These are phyloP conservation scores for Drosophila tropicalis DNA, from an alignment of 1,140 invertebrate species.

Conservation along the genomic window DNA sequence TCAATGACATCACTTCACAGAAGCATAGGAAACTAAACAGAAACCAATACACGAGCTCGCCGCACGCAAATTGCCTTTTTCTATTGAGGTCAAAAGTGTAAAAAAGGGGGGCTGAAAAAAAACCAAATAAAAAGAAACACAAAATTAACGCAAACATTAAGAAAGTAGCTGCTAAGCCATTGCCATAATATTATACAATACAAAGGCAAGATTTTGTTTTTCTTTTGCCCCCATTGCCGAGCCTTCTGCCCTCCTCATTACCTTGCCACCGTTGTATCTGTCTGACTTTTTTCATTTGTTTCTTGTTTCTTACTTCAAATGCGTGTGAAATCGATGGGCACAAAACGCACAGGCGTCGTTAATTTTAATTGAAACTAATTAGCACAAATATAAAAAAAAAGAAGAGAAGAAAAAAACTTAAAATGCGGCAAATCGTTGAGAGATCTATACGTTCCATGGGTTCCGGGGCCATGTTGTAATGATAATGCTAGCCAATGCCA, in stretches of 20 bases:
- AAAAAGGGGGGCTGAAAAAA: slow-evolving; percentile 36
- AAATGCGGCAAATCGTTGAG: slow-evolving; percentile 30
- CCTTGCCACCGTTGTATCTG: not conserved
- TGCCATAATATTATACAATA: slow-evolving; percentile 19
- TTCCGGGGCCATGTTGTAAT: slow-evolving; percentile 33
- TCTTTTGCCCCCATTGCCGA: not conserved
- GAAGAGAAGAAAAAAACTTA: slow-evolving; percentile 13
- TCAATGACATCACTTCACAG: slow-evolving; percentile 66
- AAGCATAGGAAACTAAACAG: slow-evolving; percentile 38
- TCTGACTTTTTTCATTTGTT: slow-evolving; percentile 29
- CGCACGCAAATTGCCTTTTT: slow-evolving; percentile 50
- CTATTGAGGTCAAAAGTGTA: slow-evolving; percentile 76
- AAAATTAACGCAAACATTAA: slow-evolving; percentile 71
- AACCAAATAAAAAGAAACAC: slow-evolving; percentile 39
- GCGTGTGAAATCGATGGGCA: slow-evolving; percentile 73
- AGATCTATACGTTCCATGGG: not conserved
- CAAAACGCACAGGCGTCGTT: slow-evolving; percentile 58
- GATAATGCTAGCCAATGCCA: slow-evolving; percentile 22
- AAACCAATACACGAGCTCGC: slow-evolving; percentile 30
- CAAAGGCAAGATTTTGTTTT: slow-evolving; percentile 62
- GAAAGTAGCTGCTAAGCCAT: slow-evolving; percentile 42
- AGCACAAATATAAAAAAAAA: slow-evolving; percentile 63
- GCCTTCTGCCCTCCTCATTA: too few relatives aligned
- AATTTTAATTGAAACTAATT: slow-evolving; percentile 82
- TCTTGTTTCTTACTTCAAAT: slow-evolving; percentile 45